Evolutionary conservation across 2,113 vertebrate genomes (phyloP).

Genomic region (Callorhinus ursinus): DNA sequence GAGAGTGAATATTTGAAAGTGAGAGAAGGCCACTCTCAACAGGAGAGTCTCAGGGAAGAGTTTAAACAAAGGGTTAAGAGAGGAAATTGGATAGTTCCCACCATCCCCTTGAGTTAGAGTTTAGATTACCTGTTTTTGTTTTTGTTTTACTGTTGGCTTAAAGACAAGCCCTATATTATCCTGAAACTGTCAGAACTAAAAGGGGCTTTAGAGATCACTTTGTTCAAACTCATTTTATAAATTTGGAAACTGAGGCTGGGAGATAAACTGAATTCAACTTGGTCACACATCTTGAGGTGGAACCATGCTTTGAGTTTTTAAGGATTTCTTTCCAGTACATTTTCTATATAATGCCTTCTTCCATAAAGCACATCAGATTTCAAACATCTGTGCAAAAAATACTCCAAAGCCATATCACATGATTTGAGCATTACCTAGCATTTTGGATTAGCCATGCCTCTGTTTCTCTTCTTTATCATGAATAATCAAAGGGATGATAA

Average conservation of each 20-base stretch:
- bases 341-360: not conserved
- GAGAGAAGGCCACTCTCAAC: not conserved
- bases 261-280: not conserved
- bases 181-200: slow-evolving; percentile 38
- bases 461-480: not conserved
- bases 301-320: not conserved
- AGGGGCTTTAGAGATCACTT: not conserved
- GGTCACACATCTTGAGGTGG: not conserved
- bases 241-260: not conserved
- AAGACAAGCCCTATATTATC: not conserved
- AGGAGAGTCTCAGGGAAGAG: not conserved
- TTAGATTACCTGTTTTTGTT: not conserved
- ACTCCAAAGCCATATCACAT: not conserved
- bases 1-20: not conserved
- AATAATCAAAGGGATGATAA: not conserved
- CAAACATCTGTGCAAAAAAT: not conserved
- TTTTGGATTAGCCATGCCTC: slow-evolving; percentile 8
- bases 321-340: not conserved
- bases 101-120: not conserved
- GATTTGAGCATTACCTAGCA: not conserved
- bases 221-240: not conserved
- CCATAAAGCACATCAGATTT: slow-evolving; percentile 14
- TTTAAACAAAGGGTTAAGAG: not conserved
- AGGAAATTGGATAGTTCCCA: not conserved
- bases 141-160: not conserved